Evolutionary conservation across 2,113 vertebrate species (phyloP).

Genomic region (Coturnix japonica): DNA sequence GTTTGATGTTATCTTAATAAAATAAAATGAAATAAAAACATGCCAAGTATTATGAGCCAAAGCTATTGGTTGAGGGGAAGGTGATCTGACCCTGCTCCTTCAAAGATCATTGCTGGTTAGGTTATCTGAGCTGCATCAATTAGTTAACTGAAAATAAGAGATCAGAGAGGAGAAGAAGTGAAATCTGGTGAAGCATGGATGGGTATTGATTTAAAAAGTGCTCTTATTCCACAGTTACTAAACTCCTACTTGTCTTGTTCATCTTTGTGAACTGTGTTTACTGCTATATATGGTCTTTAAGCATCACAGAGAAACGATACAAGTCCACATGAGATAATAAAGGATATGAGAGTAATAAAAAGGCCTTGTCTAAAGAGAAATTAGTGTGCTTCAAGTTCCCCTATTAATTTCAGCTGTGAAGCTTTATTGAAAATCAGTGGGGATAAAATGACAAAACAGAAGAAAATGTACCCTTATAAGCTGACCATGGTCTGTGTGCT

Average conservation of each 20-base stretch:
- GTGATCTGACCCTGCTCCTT: background rate
- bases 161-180: background rate
- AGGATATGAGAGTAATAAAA: background rate
- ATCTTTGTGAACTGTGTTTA: background rate
- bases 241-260: conserved; percentile 17
- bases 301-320: background rate
- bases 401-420: background rate
- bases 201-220: conserved; percentile 21
- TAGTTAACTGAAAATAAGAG: background rate
- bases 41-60: background rate
- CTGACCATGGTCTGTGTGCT: accelerated
- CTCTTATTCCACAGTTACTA: background rate
- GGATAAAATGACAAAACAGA: background rate
- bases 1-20: background rate
- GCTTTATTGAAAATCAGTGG: conserved; percentile 4
- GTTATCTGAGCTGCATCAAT: background rate
- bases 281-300: background rate
- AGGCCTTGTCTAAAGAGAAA: conserved; percentile 20
- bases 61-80: background rate
- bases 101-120: background rate
- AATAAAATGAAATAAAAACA: background rate
- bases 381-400: background rate
- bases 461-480: background rate
- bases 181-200: background rate
- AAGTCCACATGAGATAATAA: background rate